Conservation (phyloP, 2,888 invertebrate species). For the Scotopteryx bipunctaria region DNA sequence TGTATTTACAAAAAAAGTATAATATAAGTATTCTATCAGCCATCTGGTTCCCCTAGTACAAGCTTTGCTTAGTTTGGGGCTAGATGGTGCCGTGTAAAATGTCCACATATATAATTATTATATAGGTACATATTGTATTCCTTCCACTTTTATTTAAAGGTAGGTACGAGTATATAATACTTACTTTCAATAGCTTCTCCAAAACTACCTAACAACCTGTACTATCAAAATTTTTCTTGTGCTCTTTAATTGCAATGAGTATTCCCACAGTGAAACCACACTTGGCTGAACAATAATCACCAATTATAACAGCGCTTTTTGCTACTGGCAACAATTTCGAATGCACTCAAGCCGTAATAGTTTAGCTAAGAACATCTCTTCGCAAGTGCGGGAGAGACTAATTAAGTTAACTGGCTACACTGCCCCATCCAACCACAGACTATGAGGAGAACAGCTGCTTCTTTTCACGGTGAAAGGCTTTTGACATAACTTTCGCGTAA, state of each 20-base stretch:
- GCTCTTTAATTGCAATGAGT: not conserved
- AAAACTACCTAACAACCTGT: not conserved
- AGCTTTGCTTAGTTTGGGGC: too few species aligned
- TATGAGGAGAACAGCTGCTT: not conserved
- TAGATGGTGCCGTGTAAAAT: too few species aligned
- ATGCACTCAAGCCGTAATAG: constrained; percentile 50
- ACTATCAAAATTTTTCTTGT: not conserved
- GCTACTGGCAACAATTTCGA: constrained; percentile 40
- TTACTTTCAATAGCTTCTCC: too few species aligned
- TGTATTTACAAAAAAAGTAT: too few species aligned
- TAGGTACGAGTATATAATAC: too few species aligned
- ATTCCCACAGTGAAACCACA: not conserved
- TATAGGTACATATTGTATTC: too few species aligned
- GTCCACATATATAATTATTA: too few species aligned
- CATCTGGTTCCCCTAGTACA: too few species aligned
- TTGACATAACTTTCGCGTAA: too few species aligned
- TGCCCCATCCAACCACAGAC: constrained; percentile 24
- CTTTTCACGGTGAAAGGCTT: too few species aligned
- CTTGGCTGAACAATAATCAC: constrained; percentile 11
- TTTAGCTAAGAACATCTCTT: constrained; percentile 54
- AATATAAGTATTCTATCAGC: too few species aligned
- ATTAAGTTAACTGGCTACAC: constrained; percentile 30
- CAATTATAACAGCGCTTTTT: constrained; percentile 17
- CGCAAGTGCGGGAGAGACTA: constrained; percentile 30
- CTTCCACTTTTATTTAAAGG: too few species aligned